Evolutionary conservation across 2,113 vertebrate species (phyloP).

Genomic region (Neotoma lepida): DNA sequence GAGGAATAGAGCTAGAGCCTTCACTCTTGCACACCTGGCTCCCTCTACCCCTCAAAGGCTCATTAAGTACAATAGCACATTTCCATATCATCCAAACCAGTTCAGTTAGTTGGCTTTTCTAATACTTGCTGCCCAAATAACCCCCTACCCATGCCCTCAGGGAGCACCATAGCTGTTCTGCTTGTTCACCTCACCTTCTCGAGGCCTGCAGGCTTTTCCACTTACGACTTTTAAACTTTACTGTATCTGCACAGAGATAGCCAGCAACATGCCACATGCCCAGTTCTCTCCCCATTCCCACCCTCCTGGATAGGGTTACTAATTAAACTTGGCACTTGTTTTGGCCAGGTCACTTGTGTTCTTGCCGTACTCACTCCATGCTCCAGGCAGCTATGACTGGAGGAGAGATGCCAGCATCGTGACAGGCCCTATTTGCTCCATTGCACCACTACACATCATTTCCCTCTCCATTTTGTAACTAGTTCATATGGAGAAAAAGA

Average conservation of each 20-base stretch:
- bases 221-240: not conserved
- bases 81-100: not conserved
- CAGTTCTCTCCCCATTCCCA: not conserved
- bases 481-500: not conserved
- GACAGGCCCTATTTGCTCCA: not conserved
- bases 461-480: not conserved
- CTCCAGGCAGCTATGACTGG: not conserved
- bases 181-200: not conserved
- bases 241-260: not conserved
- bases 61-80: not conserved
- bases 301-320: not conserved
- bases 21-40: rapidly evolving
- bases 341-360: not conserved
- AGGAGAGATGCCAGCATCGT: not conserved
- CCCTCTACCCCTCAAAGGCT: not conserved
- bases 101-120: not conserved
- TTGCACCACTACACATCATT: not conserved
- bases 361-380: not conserved
- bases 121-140: not conserved
- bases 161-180: not conserved
- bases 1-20: not conserved
- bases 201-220: not conserved
- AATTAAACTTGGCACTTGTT: not conserved
- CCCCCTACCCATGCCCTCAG: not conserved
- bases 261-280: not conserved